Percentiles rank a stretch among this genome's conserved stretches.
These are phyloP conservation scores for Neoaliturus tenellus DNA, from an alignment of 2,888 invertebrate genomes.

Conservation along the genomic window DNA sequence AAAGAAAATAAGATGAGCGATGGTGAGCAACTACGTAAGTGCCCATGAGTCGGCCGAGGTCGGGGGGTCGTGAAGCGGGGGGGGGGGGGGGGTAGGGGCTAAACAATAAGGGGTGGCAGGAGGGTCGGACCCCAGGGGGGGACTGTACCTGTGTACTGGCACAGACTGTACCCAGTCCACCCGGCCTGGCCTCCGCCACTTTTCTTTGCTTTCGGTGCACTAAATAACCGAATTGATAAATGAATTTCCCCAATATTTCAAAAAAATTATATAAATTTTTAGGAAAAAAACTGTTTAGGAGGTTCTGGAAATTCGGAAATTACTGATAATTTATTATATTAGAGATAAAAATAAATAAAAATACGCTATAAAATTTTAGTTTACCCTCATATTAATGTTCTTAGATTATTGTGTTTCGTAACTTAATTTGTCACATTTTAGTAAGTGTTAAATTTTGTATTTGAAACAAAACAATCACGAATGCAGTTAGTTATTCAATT, in stretches of 20 bases:
- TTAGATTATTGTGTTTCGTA: too few relatives aligned
- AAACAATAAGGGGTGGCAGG: neutral
- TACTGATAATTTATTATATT: too few relatives aligned
- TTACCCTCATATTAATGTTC: too few relatives aligned
- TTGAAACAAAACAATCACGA: too few relatives aligned
- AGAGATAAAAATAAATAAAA: too few relatives aligned
- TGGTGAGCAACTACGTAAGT: neutral
- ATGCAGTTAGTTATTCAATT: too few relatives aligned
- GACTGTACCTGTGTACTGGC: constrained; percentile 3
- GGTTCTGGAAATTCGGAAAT: too few relatives aligned
- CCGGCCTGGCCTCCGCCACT: neutral
- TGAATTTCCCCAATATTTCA: neutral
- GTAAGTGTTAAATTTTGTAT: too few relatives aligned
- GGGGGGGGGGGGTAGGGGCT: neutral
- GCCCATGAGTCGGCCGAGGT: neutral
- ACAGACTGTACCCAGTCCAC: neutral
- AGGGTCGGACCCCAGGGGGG: constrained; percentile 8
- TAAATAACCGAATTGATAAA: neutral
- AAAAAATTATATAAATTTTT: too few relatives aligned
- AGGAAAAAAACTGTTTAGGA: too few relatives aligned
- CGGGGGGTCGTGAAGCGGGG: neutral
- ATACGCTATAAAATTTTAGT: too few relatives aligned
- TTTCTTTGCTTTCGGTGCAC: neutral
- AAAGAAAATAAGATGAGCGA: neutral
- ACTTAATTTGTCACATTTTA: too few relatives aligned